phyloP scores from a whole-genome alignment of 2,113 vertebrate species.

The Notothenia coriiceps region DNA sequence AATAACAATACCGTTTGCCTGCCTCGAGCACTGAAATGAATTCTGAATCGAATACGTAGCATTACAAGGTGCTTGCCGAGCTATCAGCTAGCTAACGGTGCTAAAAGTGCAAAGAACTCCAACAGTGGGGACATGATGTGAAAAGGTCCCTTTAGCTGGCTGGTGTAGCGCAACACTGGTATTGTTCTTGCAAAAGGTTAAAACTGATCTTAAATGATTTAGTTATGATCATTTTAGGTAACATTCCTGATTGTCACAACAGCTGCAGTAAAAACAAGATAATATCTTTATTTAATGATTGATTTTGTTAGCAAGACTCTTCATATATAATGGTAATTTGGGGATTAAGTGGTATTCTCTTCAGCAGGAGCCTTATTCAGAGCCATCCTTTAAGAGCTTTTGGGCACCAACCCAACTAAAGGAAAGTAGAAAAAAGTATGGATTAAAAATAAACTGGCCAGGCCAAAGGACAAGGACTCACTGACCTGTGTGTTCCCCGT shows the following conservation, averaged over 20 bases:
- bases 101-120: too few species aligned
- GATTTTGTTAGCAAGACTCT: neutral
- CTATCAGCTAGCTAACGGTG: too few species aligned
- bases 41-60: too few species aligned
- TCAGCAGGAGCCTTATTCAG: neutral
- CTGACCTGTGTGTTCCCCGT: neutral
- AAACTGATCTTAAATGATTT: too few species aligned
- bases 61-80: too few species aligned
- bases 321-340: neutral
- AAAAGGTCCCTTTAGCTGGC: neutral
- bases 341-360: neutral
- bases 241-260: neutral
- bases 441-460: neutral
- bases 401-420: neutral
- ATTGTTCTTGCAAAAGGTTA: too few species aligned
- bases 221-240: neutral
- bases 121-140: too few species aligned
- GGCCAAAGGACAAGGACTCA: neutral
- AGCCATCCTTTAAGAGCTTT: neutral
- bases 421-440: neutral
- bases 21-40: too few species aligned
- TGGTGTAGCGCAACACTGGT: neutral
- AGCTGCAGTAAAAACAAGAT: too few species aligned
- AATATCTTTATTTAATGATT: neutral
- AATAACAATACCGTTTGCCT: too few species aligned